Base-by-base conservation (phyloP, 2,888 invertebrate genomes). In the Vannuccia rotundouncinata region DNA sequence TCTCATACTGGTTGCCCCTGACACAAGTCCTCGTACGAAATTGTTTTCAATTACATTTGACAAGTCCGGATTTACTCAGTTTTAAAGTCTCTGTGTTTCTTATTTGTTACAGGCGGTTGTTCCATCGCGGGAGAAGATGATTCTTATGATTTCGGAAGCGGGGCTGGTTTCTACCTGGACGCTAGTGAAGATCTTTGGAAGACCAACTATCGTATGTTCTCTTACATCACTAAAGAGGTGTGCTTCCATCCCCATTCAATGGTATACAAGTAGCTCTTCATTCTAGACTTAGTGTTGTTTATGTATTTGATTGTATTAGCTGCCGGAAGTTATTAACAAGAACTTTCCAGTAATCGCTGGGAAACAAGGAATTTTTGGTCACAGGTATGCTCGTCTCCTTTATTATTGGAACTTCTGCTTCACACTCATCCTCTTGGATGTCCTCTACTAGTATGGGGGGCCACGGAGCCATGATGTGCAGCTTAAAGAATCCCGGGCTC, bases 401-500 rank as follows among this genome's bases (percentile, higher is more conserved):
- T 79, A 29, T 29, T 29, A 29, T 28, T 31, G 29, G 66, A 82
- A 82, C 77, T 80, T 82, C 83, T 82, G 22, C 29, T 5, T 25
- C 27, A 73, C 5, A 2, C 22, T 73, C 5, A 73, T n/a, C n/a
- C n/a, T n/a, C n/a, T n/a, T n/a, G n/a, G n/a, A n/a, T n/a, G n/a
- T n/a, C n/a, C n/a, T n/a, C n/a, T n/a, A n/a, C n/a, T 86, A 95
- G 96, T 86, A 99, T 99, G 98, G 98, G 98, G 81, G 98, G 98
- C 29, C 97, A 98, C 89, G 98, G 99, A 31, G 96, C 97, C 22
- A 87, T 98, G 75, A 92, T 95, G 79, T 93, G 93, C 85, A 93
- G 93, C 1, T 88, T 99, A 66, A 93, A 94, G 88, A 95, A 95
- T 88, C 96, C 96, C 10, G 93, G 93, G 17, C 89, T 92, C 81